Evolutionary conservation across 2,888 invertebrate genomes (phyloP), one percentile per base, ranked within the genome.

Genomic region (Pollenia labialis): DNA sequence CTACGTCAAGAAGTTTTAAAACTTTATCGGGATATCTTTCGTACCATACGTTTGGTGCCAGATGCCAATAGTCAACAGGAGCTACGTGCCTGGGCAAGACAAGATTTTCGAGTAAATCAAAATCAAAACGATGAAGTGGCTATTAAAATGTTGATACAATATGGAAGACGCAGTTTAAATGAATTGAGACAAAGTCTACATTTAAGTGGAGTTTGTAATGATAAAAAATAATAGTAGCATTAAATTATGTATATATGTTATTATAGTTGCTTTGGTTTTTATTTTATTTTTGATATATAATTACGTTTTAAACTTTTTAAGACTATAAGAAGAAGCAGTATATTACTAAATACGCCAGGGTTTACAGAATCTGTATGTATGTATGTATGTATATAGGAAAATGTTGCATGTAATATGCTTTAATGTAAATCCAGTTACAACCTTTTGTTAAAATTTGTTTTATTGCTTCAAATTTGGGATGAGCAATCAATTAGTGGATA

Each of bases 1-100:
- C 92, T 97, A 46, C 95, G 97, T 12, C 96, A 96, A 93, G 96
- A 97, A 93, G 97, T 97, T 0, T 92, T 97, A 23, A 96, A 95
- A 90, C 92, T 97, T 0, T 97, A 97, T 90, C 94, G 96, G 88
- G 95, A 96, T 87, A 96, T 97, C 85, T 95, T 97, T 89, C 94
- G 96, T 72, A 94, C 96, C 9, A 94, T 97, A 69, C 94, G 94
- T 79, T 93, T 95, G 90, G 95, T 97, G 10, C 95, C 96, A 0
- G 96, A 97, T 91, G 93, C 94, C 89, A 92, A 91, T 1, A 95
- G 96, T 74, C 94, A 95, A 84, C 90, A 93, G 1, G 97, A 97
- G 89, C 93, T 97, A 23, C 95, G 93, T 81, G 94, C 95, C 66
- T 97, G 97, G 97, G 96, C 96, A 0, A 94, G 96, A 79, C 92